Conservation (phyloP, 2,888 invertebrate genomes). For the Nysson spinosus region DNA sequence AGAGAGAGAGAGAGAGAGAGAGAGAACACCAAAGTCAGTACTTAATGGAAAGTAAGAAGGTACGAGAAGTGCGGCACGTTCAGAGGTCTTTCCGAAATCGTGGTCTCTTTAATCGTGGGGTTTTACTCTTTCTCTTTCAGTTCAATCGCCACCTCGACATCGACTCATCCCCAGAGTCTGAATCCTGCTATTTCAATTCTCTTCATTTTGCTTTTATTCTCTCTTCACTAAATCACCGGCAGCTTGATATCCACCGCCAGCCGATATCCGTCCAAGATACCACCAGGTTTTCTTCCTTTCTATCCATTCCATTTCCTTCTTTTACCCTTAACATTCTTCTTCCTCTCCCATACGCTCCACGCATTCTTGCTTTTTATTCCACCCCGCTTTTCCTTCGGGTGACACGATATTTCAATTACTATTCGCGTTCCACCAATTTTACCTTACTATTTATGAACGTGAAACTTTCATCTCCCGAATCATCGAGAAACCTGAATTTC, state of each 20-base stretch:
- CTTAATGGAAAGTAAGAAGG: slow-evolving; percentile 37
- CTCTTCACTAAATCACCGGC: slow-evolving; percentile 54
- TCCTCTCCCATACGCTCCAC: slow-evolving; percentile 10
- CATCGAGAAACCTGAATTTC: too few species aligned
- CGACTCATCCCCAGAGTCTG: slow-evolving; percentile 1
- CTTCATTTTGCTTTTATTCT: slow-evolving; percentile 60
- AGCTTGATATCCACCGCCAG: slow-evolving; percentile 55
- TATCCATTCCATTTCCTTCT: slow-evolving; percentile 4
- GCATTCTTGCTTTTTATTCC: background rate
- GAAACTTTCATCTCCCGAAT: too few species aligned
- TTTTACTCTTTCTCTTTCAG: slow-evolving; percentile 20
- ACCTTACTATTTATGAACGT: too few species aligned
- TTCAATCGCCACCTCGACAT: slow-evolving; percentile 37
- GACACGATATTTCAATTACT: slow-evolving; percentile 28
- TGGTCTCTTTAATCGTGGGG: slow-evolving; percentile 37
- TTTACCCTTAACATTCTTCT: background rate
- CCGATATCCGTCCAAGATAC: slow-evolving; percentile 59
- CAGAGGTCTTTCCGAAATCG: slow-evolving; percentile 22
- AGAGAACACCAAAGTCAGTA: slow-evolving; percentile 22
- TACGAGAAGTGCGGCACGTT: slow-evolving; percentile 13
- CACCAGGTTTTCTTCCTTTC: slow-evolving; percentile 39
- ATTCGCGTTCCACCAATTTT: too few species aligned
- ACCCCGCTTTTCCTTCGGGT: background rate
- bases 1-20: background rate
- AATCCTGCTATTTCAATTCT: slow-evolving; percentile 58